Conservation (phyloP, 2,888 invertebrate species). For the Morpho helenor region DNA sequence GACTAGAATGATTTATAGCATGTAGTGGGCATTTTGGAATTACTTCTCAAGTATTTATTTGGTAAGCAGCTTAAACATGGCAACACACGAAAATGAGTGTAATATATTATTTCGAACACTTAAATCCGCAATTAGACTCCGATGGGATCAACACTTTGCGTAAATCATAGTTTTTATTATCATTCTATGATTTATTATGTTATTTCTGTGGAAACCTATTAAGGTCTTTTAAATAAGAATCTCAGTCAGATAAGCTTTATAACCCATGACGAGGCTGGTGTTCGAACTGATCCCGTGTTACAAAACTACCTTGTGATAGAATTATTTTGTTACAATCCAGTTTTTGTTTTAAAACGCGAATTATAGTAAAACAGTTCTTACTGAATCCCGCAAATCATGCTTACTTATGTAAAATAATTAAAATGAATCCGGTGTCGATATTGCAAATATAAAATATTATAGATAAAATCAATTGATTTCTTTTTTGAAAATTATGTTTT, state of each 20-base stretch:
- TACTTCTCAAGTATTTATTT: slow-evolving; percentile 8
- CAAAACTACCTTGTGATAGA: too few species aligned
- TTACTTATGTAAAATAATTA: too few species aligned
- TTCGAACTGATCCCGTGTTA: too few species aligned
- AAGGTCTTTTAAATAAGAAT: not conserved
- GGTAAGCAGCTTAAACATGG: slow-evolving; percentile 8
- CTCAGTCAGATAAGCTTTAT: slow-evolving; percentile 2
- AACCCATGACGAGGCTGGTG: not conserved
- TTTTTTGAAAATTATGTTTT: too few species aligned
- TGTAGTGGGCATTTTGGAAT: slow-evolving; percentile 1
- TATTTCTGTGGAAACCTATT: slow-evolving; percentile 6
- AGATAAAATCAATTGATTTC: too few species aligned
- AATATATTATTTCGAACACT: slow-evolving; percentile 11
- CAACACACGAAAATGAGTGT: slow-evolving; percentile 10
- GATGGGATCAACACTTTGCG: slow-evolving; percentile 4
- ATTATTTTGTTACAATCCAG: too few species aligned
- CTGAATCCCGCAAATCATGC: too few species aligned
- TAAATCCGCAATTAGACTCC: slow-evolving; percentile 11
- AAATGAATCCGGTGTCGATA: too few species aligned
- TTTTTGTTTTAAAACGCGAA: too few species aligned
- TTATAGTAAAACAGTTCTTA: too few species aligned
- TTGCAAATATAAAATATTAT: too few species aligned
- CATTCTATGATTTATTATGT: slow-evolving; percentile 6
- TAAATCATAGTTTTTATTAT: slow-evolving; percentile 14
- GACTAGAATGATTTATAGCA: slow-evolving; percentile 8